Evolutionary conservation across 2,113 vertebrate genomes (phyloP), one percentile per base, ranked within the genome.

Genomic region (Morone saxatilis): DNA sequence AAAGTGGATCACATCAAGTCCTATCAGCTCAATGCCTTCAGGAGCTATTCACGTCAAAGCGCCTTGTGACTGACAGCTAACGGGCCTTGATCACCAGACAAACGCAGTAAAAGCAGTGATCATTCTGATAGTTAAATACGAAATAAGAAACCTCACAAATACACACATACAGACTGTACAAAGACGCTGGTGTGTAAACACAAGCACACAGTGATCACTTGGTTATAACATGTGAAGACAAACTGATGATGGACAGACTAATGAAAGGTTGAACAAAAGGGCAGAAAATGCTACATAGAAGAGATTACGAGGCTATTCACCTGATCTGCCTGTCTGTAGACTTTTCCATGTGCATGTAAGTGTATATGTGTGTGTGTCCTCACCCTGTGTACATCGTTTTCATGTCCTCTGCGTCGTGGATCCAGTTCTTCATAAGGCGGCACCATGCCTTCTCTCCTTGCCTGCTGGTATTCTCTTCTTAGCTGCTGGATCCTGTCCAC

Each of bases 381-480:
- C 94, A 99, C 98, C 96, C 97, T 96, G 71, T 87, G 94, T 31
- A 95, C 91, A 14, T 98, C 96, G 0, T 94, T 96, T 17, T 98
- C 97, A 1, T 91, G 83, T 0, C 88, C 95, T 51, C 96, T 93
- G 2, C 92, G 76, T 71, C 96, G 93, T 11, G 92, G 95, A 71
- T 98, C 97, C 0, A 96, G 90, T 0, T 97, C 97, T 74, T 99
- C 98, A 17, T 96, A 97, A 16, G 97, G 89, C 12, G 96, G 93
- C 10, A 97, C 94, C 1, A 95, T 95, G 40, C 95, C 96, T 56
- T 99, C 98, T 77, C 97, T 85, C 51, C 96, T 95, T 20, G 98
- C 98, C 90, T 98, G 98, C n/a, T 97, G 96, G 90, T 98, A 99
- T 84, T 99, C 98, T 89, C 97, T 96, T 76, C 97, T 93, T 50